These are phyloP conservation scores for Copidosoma floridanum DNA, from an alignment of 1,140 invertebrate genomes.

Conservation along the genomic window DNA sequence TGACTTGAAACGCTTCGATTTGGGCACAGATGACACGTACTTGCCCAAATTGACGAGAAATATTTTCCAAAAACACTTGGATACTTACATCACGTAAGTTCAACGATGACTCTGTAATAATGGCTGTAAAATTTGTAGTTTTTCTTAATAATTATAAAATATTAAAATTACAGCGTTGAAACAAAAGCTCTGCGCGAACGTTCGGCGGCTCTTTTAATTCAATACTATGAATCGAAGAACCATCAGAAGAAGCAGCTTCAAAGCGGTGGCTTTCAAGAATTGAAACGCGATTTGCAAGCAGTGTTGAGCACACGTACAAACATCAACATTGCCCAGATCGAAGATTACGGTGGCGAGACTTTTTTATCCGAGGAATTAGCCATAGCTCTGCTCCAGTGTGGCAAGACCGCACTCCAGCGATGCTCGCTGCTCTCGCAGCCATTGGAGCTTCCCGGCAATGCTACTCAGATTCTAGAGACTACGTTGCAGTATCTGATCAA, in stretches of 20 bases:
- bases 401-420: conserved; percentile 85
- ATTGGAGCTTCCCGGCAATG: conserved; percentile 77
- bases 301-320: conserved; percentile 87
- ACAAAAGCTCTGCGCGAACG: conserved; percentile 74
- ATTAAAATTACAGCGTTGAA: conserved; percentile 68
- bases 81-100: conserved; percentile 72
- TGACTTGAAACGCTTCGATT: conserved; percentile 71
- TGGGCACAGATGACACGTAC: conserved; percentile 79
- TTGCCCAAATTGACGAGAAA: conserved; percentile 78
- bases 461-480: conserved; percentile 82
- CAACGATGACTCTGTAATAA: not conserved
- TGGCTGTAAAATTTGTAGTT: not conserved
- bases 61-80: conserved; percentile 80
- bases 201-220: conserved; percentile 71
- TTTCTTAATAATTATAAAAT: not conserved
- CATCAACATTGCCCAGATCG: conserved; percentile 89
- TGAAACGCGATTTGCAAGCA: conserved; percentile 89
- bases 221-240: conserved; percentile 91
- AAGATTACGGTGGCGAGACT: conserved; percentile 95
- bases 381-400: conserved; percentile 87
- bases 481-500: conserved; percentile 82
- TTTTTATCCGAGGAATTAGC: conserved; percentile 97
- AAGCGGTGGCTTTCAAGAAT: conserved; percentile 82
- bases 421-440: conserved; percentile 82
- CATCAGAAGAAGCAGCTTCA: conserved; percentile 90